These are phyloP conservation scores for Sympetrum striolatum DNA, from an alignment of 2,888 invertebrate species.

Conservation along the genomic window DNA sequence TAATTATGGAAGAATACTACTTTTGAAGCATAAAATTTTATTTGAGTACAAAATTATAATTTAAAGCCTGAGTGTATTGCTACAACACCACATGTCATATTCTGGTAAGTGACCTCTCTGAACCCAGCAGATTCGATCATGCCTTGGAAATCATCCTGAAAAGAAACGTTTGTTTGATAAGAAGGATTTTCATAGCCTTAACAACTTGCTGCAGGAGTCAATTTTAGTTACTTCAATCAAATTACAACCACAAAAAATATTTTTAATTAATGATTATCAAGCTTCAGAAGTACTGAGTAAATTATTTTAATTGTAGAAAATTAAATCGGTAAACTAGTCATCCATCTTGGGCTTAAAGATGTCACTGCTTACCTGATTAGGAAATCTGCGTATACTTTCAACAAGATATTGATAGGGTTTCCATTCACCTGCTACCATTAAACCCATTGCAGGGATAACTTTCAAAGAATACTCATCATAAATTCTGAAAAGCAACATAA, in stretches of 20 bases:
- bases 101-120: slow-evolving; percentile 83
- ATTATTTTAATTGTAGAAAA: no score
- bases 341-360: neutral
- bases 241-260: no score
- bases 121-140: slow-evolving; percentile 95
- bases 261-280: neutral
- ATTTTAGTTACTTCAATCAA: neutral
- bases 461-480: slow-evolving; percentile 98
- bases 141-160: slow-evolving; percentile 79
- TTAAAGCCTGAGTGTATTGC: slow-evolving; percentile 97
- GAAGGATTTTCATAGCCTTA: no score
- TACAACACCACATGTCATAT: slow-evolving; percentile 88
- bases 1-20: no score
- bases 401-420: slow-evolving; percentile 97
- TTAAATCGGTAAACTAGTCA: neutral
- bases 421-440: slow-evolving; percentile 92
- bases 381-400: slow-evolving; percentile 96
- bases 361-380: slow-evolving; percentile 74
- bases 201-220: no score
- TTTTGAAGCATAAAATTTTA: no score
- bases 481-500: slow-evolving; percentile 64
- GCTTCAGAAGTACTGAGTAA: neutral
- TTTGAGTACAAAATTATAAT: slow-evolving; percentile 62
- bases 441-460: slow-evolving; percentile 95
- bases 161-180: slow-evolving; percentile 50